Evolutionary conservation across 2,888 invertebrate genomes (phyloP).

Genomic region (Oligia fasciuncula): DNA sequence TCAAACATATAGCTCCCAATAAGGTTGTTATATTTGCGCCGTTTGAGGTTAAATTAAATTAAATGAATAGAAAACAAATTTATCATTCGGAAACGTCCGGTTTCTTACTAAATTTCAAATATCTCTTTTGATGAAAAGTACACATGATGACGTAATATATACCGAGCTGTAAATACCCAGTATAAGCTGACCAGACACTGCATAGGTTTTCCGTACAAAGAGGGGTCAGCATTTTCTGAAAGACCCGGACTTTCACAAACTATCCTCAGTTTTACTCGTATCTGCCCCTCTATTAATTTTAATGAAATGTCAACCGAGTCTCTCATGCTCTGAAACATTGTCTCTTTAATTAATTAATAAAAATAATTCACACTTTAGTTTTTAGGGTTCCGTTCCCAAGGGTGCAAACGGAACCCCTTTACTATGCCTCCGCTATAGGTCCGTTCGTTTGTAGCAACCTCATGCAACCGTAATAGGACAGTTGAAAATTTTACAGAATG

Average conservation of each 20-base stretch:
- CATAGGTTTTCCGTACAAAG: background rate
- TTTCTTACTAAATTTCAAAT: background rate
- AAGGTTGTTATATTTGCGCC: too few relatives aligned
- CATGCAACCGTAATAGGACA: background rate
- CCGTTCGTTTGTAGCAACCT: background rate
- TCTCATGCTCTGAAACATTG: conserved; percentile 39
- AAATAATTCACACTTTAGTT: background rate
- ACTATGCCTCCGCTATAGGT: background rate
- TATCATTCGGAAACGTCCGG: background rate
- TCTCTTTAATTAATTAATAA: too few relatives aligned
- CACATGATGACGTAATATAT: background rate
- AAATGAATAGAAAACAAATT: background rate
- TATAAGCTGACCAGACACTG: background rate
- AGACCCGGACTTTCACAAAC: conserved; percentile 50
- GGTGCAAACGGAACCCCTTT: background rate
- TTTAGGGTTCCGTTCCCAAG: background rate
- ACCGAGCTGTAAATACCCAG: background rate
- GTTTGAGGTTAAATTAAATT: too few relatives aligned
- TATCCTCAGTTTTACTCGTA: conserved; percentile 34
- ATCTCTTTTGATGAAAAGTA: background rate
- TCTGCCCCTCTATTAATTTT: conserved; percentile 57
- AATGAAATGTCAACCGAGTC: conserved; percentile 55
- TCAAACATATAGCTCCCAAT: too few relatives aligned
- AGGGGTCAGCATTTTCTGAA: background rate
- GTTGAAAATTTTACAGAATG: background rate